Evolutionary conservation across 2,113 vertebrate genomes (phyloP).

Genomic region (Piprites chloris): DNA sequence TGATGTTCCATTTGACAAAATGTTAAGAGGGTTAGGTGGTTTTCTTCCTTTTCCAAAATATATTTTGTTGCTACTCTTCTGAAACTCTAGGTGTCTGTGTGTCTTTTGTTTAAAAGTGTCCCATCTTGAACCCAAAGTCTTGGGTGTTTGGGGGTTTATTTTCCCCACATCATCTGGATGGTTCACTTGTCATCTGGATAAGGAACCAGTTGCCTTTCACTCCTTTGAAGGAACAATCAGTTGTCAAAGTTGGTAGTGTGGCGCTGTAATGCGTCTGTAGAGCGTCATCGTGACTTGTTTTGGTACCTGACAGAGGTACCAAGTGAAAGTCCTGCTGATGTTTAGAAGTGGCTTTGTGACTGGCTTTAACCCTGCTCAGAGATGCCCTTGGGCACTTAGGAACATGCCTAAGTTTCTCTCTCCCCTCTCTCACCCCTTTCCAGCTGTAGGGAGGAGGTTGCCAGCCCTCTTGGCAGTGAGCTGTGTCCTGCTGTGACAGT

Average conservation of each 20-base stretch:
- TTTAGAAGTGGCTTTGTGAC: neutral
- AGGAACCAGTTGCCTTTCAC: neutral
- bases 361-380: neutral
- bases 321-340: neutral
- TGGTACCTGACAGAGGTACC: neutral
- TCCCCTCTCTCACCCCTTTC: neutral
- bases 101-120: neutral
- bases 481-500: neutral
- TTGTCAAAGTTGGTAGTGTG: neutral
- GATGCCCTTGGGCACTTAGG: neutral
- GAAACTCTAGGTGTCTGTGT: neutral
- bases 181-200: neutral
- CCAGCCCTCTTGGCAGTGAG: neutral
- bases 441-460: neutral
- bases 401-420: neutral
- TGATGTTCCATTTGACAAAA: neutral
- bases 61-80: too few species aligned
- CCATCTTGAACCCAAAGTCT: neutral
- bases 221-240: neutral
- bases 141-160: neutral
- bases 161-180: neutral
- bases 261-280: rapidly evolving
- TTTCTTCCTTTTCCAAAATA: neutral
- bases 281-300: rapidly evolving
- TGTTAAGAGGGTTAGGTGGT: neutral